Evolutionary conservation across 2,888 invertebrate genomes (phyloP).

Genomic region (Drosophila glabriapex): DNA sequence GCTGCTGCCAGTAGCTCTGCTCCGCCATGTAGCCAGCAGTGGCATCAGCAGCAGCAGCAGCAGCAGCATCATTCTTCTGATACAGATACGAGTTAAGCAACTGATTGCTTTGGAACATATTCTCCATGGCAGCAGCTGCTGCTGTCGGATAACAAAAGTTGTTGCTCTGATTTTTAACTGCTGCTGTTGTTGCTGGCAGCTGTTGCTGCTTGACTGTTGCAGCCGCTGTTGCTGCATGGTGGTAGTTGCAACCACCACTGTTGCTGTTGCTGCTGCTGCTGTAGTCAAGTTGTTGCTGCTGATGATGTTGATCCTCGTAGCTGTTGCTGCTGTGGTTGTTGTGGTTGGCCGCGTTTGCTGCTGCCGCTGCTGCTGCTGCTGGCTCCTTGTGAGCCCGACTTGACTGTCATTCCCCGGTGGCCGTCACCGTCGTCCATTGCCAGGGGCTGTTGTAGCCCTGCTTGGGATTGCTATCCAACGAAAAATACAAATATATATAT

Average conservation of each 20-base stretch:
- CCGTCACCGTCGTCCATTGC: constrained; percentile 88
- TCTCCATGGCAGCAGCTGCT: constrained; percentile 62
- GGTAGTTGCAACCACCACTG: constrained; percentile 38
- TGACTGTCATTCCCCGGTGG: constrained; percentile 87
- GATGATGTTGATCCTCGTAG: constrained; percentile 46
- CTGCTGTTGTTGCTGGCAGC: constrained; percentile 38
- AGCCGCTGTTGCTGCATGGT: constrained; percentile 36
- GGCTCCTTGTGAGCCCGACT: constrained; percentile 85
- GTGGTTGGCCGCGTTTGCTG: constrained; percentile 46
- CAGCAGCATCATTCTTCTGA: constrained; percentile 59
- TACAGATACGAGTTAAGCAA: constrained; percentile 71
- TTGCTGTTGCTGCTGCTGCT: constrained; percentile 48
- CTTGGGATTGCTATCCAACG: constrained; percentile 81
- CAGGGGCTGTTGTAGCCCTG: constrained; percentile 86
- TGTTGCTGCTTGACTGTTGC: constrained; percentile 56
- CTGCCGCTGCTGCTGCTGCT: constrained; percentile 73
- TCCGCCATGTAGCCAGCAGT: constrained; percentile 61
- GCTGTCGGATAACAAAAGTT: constrained; percentile 61
- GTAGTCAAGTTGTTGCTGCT: constrained; percentile 56
- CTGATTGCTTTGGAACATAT: constrained; percentile 73
- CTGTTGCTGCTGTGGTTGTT: constrained; percentile 50
- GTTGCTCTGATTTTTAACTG: constrained; percentile 65
- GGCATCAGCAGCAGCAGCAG: constrained; percentile 27
- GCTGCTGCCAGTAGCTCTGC: constrained; percentile 72
- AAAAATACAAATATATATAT: neutral